A percentile compares a stretch with the other conserved stretches of the same genome.
Evolutionary conservation across 2,797 vertebrate species (phyloP).

Genomic region (Buceros bicornis): DNA sequence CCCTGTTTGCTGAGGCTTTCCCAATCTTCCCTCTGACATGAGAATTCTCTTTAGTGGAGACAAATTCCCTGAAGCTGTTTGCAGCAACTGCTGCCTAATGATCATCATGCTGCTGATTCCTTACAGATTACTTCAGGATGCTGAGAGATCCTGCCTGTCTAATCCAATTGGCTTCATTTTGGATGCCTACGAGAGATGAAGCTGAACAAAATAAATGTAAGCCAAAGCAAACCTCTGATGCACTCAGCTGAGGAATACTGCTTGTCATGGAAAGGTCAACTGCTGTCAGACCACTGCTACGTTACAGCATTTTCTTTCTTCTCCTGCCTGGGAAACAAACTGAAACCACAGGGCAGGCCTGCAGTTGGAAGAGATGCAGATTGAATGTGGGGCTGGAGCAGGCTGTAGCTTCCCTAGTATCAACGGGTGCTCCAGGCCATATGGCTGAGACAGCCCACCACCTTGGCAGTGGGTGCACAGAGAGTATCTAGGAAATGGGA

Average conservation of each 20-base stretch:
- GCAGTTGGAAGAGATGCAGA: background rate
- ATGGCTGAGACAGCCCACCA: background rate
- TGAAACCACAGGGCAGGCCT: background rate
- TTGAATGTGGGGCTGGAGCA: accelerated
- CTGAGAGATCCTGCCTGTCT: background rate
- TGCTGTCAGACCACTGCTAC: background rate
- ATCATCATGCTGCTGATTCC: background rate
- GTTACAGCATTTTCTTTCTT: background rate
- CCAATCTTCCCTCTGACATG: background rate
- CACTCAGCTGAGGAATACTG: background rate
- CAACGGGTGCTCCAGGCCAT: background rate
- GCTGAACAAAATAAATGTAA: background rate
- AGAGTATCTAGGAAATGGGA: background rate
- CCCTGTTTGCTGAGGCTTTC: background rate
- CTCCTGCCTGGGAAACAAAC: background rate
- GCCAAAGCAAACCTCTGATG: background rate
- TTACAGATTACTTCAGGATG: conserved; percentile 16
- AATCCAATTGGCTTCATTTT: background rate
- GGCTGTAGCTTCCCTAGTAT: background rate
- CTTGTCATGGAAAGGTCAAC: background rate
- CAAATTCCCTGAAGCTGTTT: background rate
- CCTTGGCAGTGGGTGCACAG: background rate
- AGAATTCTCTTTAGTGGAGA: background rate
- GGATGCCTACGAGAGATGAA: background rate
- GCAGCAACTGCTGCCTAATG: background rate